These are phyloP conservation scores for Mustela lutreola DNA, from an alignment of 2,113 vertebrate genomes.

Conservation along the genomic window DNA sequence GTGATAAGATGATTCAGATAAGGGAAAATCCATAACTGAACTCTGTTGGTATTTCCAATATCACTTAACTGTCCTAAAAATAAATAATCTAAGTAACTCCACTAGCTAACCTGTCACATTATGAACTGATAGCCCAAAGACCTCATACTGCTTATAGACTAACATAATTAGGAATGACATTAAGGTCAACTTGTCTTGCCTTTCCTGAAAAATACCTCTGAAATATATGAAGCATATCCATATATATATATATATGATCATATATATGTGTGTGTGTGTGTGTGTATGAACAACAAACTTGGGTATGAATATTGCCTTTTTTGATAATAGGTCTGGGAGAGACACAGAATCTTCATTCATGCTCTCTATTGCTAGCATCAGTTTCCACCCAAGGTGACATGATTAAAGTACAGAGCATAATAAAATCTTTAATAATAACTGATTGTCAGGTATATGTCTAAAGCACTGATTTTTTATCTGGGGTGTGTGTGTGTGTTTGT, in stretches of 20 bases:
- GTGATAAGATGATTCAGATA: not conserved
- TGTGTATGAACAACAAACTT: not conserved
- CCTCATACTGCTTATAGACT: not conserved
- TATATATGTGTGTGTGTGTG: not conserved
- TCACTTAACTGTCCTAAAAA: conserved; percentile 25
- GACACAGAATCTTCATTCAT: not conserved
- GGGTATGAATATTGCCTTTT: not conserved
- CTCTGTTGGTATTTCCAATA: not conserved
- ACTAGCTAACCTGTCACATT: not conserved
- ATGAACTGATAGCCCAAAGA: not conserved
- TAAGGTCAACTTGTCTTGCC: not conserved
- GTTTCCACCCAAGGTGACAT: not conserved
- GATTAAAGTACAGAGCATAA: not conserved
- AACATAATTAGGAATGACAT: conserved; percentile 8
- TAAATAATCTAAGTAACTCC: not conserved
- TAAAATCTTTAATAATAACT: not conserved
- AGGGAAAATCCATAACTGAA: not conserved
- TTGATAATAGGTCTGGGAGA: not conserved
- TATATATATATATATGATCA: too few species aligned
- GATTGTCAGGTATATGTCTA: not conserved
- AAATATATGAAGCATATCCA: not conserved
- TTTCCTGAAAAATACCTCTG: not conserved
- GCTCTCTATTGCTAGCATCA: not conserved
- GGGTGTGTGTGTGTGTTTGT: too few species aligned
- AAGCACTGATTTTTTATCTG: not conserved